Percentiles rank a stretch among this genome's conserved stretches.
Conservation (phyloP, 2,113 vertebrate genomes). For the Hylia prasina region DNA sequence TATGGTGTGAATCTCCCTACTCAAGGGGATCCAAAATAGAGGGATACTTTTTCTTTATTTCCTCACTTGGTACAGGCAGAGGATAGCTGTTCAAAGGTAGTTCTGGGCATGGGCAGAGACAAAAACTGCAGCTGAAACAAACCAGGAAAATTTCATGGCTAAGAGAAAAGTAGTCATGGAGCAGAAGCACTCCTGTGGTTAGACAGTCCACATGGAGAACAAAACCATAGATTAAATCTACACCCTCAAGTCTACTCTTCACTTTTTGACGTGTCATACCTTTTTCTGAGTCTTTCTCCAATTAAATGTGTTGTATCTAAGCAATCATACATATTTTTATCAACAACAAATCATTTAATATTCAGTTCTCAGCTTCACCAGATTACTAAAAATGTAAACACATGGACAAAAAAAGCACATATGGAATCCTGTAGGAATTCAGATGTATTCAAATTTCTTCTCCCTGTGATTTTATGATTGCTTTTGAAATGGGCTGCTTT, state of each 20-base stretch:
- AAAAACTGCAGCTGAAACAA: background rate
- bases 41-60: background rate
- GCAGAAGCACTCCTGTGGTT: background rate
- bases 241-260: background rate
- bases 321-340: background rate
- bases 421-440: constrained; percentile 35
- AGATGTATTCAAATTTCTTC: constrained; percentile 45
- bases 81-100: background rate
- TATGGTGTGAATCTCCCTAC: background rate
- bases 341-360: background rate
- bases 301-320: background rate
- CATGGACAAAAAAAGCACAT: background rate
- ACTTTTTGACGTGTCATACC: background rate
- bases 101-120: background rate
- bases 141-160: background rate
- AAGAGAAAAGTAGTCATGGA: background rate
- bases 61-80: background rate
- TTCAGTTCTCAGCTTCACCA: background rate
- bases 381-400: background rate
- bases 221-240: background rate
- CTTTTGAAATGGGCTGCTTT: constrained; percentile 47
- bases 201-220: background rate
- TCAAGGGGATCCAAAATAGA: background rate
- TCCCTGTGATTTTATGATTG: constrained; percentile 36
- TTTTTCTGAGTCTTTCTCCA: background rate